phyloP scores from a whole-genome alignment of 2,888 invertebrate genomes.

The Yponomeuta sedellus region DNA sequence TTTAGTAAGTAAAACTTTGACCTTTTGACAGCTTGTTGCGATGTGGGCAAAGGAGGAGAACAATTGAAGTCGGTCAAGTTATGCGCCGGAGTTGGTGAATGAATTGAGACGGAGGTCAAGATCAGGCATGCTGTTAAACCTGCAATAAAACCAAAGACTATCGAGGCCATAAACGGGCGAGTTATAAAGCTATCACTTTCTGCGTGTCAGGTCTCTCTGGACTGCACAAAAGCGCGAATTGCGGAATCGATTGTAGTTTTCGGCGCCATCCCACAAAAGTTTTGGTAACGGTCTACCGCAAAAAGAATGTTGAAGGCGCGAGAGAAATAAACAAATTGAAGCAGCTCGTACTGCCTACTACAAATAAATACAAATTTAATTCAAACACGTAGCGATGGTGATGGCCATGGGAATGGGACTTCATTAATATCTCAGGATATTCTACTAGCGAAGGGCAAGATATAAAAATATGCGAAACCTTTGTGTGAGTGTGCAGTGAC shows the following conservation, averaged over 20 bases:
- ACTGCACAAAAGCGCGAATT: neutral
- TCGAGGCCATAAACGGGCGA: neutral
- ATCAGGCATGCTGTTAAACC: constrained; percentile 2
- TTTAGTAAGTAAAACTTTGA: neutral
- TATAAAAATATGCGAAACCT: too few relatives aligned
- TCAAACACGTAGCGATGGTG: neutral
- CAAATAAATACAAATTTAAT: neutral
- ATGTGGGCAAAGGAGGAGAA: neutral
- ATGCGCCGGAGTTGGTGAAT: constrained; percentile 9
- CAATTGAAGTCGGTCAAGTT: constrained; percentile 14
- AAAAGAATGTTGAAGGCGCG: neutral
- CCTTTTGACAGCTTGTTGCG: neutral
- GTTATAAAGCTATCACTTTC: constrained; percentile 11
- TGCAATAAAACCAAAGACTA: constrained; percentile 1
- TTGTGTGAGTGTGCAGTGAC: too few relatives aligned
- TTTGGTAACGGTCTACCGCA: constrained; percentile 9
- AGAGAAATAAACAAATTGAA: neutral
- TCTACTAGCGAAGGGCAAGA: too few relatives aligned
- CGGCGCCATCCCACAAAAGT: neutral
- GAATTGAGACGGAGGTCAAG: constrained; percentile 12
- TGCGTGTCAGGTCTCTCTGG: neutral
- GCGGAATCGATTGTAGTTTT: neutral
- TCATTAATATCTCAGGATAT: too few relatives aligned
- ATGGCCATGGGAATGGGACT: neutral
- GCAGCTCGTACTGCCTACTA: neutral